These are phyloP conservation scores for Misgurnus mizolepis DNA, from an alignment of 2,113 vertebrate species.

Conservation along the genomic window DNA sequence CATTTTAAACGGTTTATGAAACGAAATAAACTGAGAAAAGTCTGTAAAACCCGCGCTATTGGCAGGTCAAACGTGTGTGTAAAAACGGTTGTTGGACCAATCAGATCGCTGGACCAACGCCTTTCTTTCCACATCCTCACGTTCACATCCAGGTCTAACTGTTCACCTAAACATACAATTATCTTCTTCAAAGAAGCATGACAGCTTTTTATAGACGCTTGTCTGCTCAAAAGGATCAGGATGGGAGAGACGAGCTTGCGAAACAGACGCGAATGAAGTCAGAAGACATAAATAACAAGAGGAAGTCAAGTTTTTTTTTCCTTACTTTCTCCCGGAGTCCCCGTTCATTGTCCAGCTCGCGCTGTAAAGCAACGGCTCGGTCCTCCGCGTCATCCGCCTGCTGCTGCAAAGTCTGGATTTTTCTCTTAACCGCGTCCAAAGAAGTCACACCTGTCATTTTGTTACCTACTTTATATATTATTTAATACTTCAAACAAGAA, in stretches of 20 bases:
- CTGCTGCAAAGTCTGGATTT: slow-evolving; percentile 96
- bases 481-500: slow-evolving; percentile 42
- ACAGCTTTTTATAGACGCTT: neutral
- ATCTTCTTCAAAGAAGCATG: slow-evolving; percentile 1
- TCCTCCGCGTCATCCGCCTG: slow-evolving; percentile 96
- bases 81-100: neutral
- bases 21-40: no score
- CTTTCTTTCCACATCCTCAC: slow-evolving; percentile 43
- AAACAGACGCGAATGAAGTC: neutral
- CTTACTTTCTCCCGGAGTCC: slow-evolving; percentile 96
- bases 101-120: slow-evolving; percentile 32
- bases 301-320: slow-evolving; percentile 34
- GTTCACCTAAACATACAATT: slow-evolving; percentile 33
- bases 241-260: neutral
- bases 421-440: slow-evolving; percentile 94
- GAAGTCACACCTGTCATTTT: slow-evolving; percentile 89
- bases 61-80: neutral
- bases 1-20: neutral
- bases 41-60: no score
- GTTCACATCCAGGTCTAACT: slow-evolving; percentile 27
- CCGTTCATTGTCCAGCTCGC: slow-evolving; percentile 90
- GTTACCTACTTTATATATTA: slow-evolving; percentile 16
- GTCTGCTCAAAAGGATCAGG: neutral
- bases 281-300: slow-evolving; percentile 9
- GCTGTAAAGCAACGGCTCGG: slow-evolving; percentile 86